Conservation (phyloP, 2,797 vertebrate species). For the Atherinosoma microstoma region DNA sequence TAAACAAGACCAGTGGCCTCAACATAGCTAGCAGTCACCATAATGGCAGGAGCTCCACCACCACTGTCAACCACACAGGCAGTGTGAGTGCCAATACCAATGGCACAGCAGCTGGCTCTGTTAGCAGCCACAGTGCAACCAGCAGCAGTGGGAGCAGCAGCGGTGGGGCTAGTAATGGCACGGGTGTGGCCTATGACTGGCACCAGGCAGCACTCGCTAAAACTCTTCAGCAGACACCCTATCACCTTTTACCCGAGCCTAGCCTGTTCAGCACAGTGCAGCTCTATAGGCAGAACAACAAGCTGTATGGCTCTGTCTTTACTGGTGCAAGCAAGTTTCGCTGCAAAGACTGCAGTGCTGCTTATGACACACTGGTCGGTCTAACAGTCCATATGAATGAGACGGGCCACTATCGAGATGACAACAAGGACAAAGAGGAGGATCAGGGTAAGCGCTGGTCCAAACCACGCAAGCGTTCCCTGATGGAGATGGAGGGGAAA, state of each 20-base stretch:
- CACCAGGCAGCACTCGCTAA: slow-evolving; percentile 97
- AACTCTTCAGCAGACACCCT: slow-evolving; percentile 95
- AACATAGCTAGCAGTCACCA: slow-evolving; percentile 78
- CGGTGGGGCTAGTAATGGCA: slow-evolving; percentile 83
- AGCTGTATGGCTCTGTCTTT: slow-evolving; percentile 97
- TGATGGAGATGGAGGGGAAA: slow-evolving; percentile 99
- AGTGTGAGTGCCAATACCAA: slow-evolving; percentile 71
- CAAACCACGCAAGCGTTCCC: slow-evolving; percentile 95
- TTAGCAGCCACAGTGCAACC: slow-evolving; percentile 74
- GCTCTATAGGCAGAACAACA: slow-evolving; percentile 98
- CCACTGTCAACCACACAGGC: slow-evolving; percentile 81
- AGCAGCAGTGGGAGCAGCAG: slow-evolving; percentile 77
- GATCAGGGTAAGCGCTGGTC: slow-evolving; percentile 96
- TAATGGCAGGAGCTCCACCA: slow-evolving; percentile 84
- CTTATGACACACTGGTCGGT: slow-evolving; percentile 97
- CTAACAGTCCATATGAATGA: slow-evolving; percentile 99
- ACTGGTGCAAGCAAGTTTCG: slow-evolving; percentile 99
- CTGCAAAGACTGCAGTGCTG: slow-evolving; percentile 98
- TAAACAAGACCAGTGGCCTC: slow-evolving; percentile 80
- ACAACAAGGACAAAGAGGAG: slow-evolving; percentile 97
- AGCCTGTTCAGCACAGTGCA: slow-evolving; percentile 99
- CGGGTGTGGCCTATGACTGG: slow-evolving; percentile 86
- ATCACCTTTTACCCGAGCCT: slow-evolving; percentile 95
- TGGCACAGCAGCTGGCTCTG: slow-evolving; percentile 70
- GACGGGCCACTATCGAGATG: slow-evolving; percentile 98